Evolutionary conservation across 2,113 vertebrate species (phyloP).

Genomic region (Carlito syrichta): DNA sequence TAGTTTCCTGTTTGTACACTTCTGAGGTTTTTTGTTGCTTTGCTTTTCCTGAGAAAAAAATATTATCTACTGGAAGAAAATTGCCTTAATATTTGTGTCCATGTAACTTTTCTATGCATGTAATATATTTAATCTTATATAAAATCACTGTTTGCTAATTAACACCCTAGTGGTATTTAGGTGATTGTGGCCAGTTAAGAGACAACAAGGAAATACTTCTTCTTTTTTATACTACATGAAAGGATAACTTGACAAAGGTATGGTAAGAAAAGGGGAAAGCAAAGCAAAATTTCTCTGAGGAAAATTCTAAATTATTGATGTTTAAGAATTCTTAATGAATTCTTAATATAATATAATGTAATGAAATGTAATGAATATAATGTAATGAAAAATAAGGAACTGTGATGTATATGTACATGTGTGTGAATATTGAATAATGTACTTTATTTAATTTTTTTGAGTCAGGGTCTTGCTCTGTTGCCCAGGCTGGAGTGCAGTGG

Average conservation of each 20-base stretch:
- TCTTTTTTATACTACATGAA: not conserved
- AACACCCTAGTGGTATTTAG: not conserved
- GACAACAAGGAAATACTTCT: not conserved
- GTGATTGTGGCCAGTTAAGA: not conserved
- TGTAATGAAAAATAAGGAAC: not conserved
- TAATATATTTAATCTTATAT: not conserved
- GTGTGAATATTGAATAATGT: not conserved
- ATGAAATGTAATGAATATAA: not conserved
- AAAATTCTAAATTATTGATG: not conserved
- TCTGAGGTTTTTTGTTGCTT: not conserved
- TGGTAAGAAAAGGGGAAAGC: not conserved
- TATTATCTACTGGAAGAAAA: not conserved
- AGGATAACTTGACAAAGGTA: not conserved
- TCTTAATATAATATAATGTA: not conserved
- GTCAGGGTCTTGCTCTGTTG: too few species aligned
- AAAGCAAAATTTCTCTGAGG: not conserved
- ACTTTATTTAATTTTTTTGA: not conserved
- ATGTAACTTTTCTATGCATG: not conserved
- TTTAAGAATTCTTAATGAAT: not conserved
- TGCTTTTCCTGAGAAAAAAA: not conserved
- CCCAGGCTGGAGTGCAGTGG: too few species aligned
- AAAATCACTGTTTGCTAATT: not conserved
- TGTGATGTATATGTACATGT: too few species aligned
- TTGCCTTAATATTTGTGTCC: not conserved
- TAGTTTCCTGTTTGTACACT: slow-evolving; percentile 39